Evolutionary conservation across 92 coral and sea anemone genomes (phyloP).

Genomic region (Desmophyllum pertusum): DNA sequence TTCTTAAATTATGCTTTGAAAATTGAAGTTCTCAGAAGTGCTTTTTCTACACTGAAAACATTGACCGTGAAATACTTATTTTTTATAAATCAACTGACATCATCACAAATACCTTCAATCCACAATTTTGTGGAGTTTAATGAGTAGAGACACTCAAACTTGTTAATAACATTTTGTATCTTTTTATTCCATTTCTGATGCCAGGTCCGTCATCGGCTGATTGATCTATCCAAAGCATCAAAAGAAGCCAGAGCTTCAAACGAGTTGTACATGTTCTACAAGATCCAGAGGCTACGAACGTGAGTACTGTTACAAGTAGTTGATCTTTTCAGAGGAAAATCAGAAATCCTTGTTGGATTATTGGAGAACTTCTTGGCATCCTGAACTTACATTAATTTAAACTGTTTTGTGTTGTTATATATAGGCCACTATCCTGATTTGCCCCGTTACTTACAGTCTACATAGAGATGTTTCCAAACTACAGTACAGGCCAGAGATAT

Average conservation of each 20-base stretch:
- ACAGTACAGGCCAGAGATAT: too few relatives aligned
- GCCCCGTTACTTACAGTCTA: constrained; percentile 1
- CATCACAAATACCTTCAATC: too few relatives aligned
- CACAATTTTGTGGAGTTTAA: background rate
- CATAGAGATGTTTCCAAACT: background rate
- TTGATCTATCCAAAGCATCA: constrained; percentile 85
- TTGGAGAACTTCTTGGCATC: too few relatives aligned
- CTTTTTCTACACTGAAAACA: too few relatives aligned
- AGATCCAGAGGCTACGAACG: constrained; percentile 93
- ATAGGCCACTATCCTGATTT: too few relatives aligned
- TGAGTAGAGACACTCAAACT: background rate
- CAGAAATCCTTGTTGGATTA: too few relatives aligned
- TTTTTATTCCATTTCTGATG: background rate
- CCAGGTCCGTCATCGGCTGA: constrained; percentile 87
- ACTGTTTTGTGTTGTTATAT: too few relatives aligned
- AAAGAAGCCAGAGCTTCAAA: constrained; percentile 92
- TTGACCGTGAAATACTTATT: too few relatives aligned
- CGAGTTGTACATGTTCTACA: constrained; percentile 94
- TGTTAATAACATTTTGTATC: background rate
- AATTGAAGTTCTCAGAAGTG: too few relatives aligned
- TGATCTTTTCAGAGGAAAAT: background rate
- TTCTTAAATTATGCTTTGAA: too few relatives aligned
- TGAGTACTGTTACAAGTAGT: constrained; percentile 76
- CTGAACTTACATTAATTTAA: too few relatives aligned
- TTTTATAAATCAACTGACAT: too few relatives aligned